These are phyloP conservation scores for Channallabes apus DNA, from an alignment of 2,797 vertebrate species.

Conservation along the genomic window DNA sequence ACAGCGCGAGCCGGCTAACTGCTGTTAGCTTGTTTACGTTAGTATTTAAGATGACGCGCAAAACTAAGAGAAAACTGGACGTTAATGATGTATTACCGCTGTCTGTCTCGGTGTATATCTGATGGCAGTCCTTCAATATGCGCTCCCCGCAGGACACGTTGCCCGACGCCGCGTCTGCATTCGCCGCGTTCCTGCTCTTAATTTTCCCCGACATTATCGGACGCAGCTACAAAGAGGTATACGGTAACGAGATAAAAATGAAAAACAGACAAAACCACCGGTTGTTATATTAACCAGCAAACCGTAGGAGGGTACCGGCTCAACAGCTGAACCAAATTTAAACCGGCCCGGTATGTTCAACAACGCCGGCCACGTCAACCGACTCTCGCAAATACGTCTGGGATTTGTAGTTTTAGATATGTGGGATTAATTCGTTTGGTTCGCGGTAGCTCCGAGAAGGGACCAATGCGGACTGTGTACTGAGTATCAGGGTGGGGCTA, in stretches of 20 bases:
- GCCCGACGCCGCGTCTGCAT: slow-evolving; percentile 70
- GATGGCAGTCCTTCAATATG: slow-evolving; percentile 81
- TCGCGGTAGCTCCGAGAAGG: no score
- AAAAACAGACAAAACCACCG: background rate
- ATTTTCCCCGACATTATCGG: slow-evolving; percentile 74
- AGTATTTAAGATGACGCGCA: background rate
- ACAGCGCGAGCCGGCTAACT: background rate
- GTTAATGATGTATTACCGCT: slow-evolving; percentile 59
- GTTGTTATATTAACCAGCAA: background rate
- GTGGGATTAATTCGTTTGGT: background rate
- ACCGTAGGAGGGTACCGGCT: background rate
- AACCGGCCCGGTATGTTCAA: slow-evolving; percentile 74
- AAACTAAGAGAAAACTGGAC: background rate
- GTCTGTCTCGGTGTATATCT: slow-evolving; percentile 74
- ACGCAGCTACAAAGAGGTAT: background rate
- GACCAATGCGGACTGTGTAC: no score
- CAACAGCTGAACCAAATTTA: slow-evolving; percentile 59
- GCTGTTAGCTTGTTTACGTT: background rate
- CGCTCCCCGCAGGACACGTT: slow-evolving; percentile 78
- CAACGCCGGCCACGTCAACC: slow-evolving; percentile 63
- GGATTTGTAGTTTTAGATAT: slow-evolving; percentile 65
- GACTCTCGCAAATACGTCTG: slow-evolving; percentile 52
- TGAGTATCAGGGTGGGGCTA: no score
- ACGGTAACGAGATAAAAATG: background rate
- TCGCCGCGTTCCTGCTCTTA: slow-evolving; percentile 76